These are phyloP conservation scores for Plebejus anna DNA, from an alignment of 2,888 invertebrate genomes.

Conservation along the genomic window DNA sequence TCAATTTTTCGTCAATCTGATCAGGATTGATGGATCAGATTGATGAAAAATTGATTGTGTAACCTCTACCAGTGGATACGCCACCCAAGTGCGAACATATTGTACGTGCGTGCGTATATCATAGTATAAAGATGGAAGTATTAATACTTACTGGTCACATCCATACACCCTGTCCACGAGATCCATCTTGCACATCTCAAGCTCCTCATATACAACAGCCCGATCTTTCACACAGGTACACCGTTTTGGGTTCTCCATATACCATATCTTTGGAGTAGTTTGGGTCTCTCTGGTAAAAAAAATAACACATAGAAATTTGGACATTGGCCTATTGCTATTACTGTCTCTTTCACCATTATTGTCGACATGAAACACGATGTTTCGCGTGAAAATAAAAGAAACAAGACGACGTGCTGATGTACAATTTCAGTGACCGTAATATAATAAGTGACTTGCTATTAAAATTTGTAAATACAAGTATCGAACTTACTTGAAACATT, in stretches of 20 bases:
- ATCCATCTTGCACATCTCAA: slow-evolving; percentile 64
- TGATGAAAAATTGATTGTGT: too few species aligned
- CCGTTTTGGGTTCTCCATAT: slow-evolving; percentile 58
- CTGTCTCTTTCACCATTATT: background rate
- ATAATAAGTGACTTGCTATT: background rate
- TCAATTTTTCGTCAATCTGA: too few species aligned
- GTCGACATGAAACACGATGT: too few species aligned
- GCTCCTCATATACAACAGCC: slow-evolving; percentile 60
- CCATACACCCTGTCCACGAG: slow-evolving; percentile 65
- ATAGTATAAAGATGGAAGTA: too few species aligned
- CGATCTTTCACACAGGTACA: slow-evolving; percentile 70
- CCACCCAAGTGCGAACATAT: too few species aligned
- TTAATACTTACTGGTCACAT: slow-evolving; percentile 61
- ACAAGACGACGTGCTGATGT: too few species aligned
- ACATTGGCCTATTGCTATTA: background rate
- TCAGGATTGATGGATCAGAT: too few species aligned
- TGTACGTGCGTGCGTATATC: too few species aligned
- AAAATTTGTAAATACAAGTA: background rate
- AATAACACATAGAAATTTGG: background rate
- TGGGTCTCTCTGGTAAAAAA: slow-evolving; percentile 55
- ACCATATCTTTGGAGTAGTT: slow-evolving; percentile 59
- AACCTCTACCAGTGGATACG: too few species aligned
- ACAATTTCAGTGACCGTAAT: background rate
- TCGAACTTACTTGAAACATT: slow-evolving; percentile 63
- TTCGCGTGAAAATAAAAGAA: too few species aligned